Evolutionary conservation across 2,888 invertebrate genomes (phyloP), one percentile per base, ranked within the genome.

Genomic region (Carabus problematicus): DNA sequence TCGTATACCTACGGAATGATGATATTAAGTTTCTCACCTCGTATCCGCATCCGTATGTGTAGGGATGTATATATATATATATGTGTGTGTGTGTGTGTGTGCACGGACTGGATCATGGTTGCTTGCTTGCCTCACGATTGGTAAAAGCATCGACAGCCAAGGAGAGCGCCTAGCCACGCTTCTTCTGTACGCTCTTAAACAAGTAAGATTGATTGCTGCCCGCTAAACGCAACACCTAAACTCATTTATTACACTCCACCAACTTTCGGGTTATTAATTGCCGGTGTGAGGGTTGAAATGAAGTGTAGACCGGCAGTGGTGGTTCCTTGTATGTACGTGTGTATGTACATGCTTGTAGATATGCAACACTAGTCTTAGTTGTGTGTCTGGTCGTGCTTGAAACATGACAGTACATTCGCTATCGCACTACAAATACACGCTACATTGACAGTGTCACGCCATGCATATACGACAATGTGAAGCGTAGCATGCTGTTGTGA

Each of bases 151-250:
- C 39, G 29, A 14, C 56, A 39, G 11, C 14, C 12, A 14, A 56
- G 18, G 8, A 29, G 29, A 39, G 40, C 29, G 11, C 9, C 29
- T n/a, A 9, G 11, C 56, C 11, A 39, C 18, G 52, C n/a, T 47
- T 47, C 47, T 52, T 19, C 11, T 16, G 52, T 16, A 52, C 52
- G 52, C 9, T 12, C 18, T 18, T 16, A 18, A 40, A 56, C 29
- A 42, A 59, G 59, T 14, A 69, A 69, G 69, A 69, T 69, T 69
- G 69, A 69, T 69, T 55, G 55, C 69, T 52, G 43, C 16, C 43
- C 62, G 69, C 69, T 69, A 69, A 69, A 69, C 62, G 62, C 69
- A 69, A 69, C 69, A 69, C 69, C 69, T 69, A 69, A 69, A 69
- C 62, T 62, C 69, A 69, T 69, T 69, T 69, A 69, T 69, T 56